A percentile compares a stretch with the other conserved stretches of the same genome.
Evolutionary conservation across 2,113 vertebrate genomes (phyloP).

Genomic region (Lethenteron reissneri): DNA sequence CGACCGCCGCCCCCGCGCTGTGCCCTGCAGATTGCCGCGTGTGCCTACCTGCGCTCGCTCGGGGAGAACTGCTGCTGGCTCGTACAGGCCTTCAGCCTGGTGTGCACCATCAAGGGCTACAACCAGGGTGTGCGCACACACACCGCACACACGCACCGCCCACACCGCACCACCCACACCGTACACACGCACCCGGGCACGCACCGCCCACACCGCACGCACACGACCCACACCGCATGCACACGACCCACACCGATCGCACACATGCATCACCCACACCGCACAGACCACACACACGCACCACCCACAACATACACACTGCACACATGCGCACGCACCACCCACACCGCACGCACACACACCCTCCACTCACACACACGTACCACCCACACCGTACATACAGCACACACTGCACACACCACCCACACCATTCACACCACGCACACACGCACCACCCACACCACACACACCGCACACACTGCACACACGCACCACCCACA

Average conservation of each 20-base stretch:
- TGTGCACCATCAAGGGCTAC: slow-evolving; percentile 57
- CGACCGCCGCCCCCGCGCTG: no score
- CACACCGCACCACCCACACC: background rate
- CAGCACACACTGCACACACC: background rate
- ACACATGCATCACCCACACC: background rate
- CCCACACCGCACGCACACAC: background rate
- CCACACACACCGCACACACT: background rate
- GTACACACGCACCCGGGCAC: background rate
- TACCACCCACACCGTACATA: background rate
- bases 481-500: slow-evolving; percentile 2
- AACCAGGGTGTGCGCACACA: slow-evolving; percentile 21
- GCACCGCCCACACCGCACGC: background rate
- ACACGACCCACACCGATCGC: background rate
- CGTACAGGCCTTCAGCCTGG: slow-evolving; percentile 31
- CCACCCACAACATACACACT: background rate
- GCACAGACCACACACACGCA: background rate
- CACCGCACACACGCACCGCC: background rate
- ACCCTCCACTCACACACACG: background rate
- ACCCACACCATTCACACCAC: background rate
- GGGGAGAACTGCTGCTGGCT: slow-evolving; percentile 29
- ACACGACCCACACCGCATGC: background rate
- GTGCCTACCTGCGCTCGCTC: slow-evolving; percentile 32
- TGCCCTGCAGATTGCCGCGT: slow-evolving; percentile 32
- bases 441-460: background rate
- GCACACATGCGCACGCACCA: background rate